Conservation (phyloP, 2,113 vertebrate genomes). For the Podarcis cretensis region DNA sequence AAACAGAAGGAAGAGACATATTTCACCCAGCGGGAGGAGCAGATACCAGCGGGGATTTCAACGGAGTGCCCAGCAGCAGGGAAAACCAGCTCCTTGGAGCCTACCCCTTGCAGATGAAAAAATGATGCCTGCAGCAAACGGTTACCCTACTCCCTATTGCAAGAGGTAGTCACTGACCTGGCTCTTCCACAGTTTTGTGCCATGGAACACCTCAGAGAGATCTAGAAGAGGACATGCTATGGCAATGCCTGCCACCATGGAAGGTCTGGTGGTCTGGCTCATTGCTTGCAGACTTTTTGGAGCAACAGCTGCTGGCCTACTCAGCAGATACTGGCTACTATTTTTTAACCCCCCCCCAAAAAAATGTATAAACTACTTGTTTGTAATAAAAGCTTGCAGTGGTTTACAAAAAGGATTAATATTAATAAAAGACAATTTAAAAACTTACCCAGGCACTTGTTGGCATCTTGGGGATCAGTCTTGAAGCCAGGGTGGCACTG, state of each 20-base stretch:
- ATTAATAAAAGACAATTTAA: too few species aligned
- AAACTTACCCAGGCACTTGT: slow-evolving; percentile 50
- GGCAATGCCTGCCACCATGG: not conserved
- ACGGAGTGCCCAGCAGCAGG: not conserved
- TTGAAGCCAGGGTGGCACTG: slow-evolving; percentile 42
- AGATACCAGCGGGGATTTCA: not conserved
- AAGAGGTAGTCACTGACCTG: not conserved
- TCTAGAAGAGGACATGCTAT: not conserved
- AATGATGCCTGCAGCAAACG: not conserved
- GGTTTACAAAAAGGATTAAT: too few species aligned
- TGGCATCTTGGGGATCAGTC: not conserved
- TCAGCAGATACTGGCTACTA: slow-evolving; percentile 21
- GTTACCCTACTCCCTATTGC: not conserved
- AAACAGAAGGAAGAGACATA: slow-evolving; percentile 15
- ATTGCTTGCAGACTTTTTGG: not conserved
- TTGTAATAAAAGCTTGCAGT: too few species aligned
- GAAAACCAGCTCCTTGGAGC: not conserved
- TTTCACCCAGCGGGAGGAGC: not conserved
- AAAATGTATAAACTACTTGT: too few species aligned
- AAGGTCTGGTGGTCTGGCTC: too few species aligned
- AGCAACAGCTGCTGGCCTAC: rapidly evolving
- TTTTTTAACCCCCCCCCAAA: too few species aligned
- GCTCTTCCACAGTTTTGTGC: not conserved
- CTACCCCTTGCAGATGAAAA: not conserved
- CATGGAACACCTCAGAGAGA: not conserved